A percentile compares a stretch with the other conserved stretches of the same genome.
Conservation (phyloP, 2,113 vertebrate genomes). For the Oxyura jamaicensis region DNA sequence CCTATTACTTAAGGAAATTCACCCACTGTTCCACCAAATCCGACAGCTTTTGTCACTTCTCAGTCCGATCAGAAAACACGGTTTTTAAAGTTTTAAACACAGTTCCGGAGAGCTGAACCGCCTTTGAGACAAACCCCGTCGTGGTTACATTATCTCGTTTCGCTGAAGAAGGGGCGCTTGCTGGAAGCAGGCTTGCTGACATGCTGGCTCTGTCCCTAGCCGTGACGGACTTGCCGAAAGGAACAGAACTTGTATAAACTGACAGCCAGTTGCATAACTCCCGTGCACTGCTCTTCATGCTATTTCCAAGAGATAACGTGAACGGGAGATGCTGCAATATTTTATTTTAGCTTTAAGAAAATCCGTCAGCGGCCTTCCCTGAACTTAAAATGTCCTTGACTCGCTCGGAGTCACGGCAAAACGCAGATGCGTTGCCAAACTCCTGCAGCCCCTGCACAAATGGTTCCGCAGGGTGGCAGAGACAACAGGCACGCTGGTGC, state of each 20-base stretch:
- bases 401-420: constrained; percentile 27
- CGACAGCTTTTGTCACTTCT: not conserved
- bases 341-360: constrained; percentile 58
- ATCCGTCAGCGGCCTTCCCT: constrained; percentile 5
- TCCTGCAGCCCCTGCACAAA: not conserved
- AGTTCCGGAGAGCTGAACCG: not conserved
- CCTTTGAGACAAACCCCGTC: rapidly evolving
- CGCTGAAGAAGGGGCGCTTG: not conserved
- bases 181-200: not conserved
- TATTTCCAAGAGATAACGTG: constrained; percentile 26
- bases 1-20: not conserved
- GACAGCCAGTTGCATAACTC: constrained; percentile 21
- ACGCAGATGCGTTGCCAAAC: not conserved
- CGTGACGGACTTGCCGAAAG: not conserved
- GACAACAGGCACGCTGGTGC: not conserved
- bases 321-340: constrained; percentile 9
- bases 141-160: not conserved
- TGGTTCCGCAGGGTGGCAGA: constrained; percentile 25
- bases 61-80: not conserved
- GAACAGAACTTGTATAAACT: constrained; percentile 21
- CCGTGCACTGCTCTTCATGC: not conserved
- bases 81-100: not conserved
- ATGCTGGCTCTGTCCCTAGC: not conserved
- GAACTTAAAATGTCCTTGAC: constrained; percentile 40
- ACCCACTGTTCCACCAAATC: not conserved